Conservation (phyloP, 1,140 invertebrate species). For the Scaptomyza pallida region DNA sequence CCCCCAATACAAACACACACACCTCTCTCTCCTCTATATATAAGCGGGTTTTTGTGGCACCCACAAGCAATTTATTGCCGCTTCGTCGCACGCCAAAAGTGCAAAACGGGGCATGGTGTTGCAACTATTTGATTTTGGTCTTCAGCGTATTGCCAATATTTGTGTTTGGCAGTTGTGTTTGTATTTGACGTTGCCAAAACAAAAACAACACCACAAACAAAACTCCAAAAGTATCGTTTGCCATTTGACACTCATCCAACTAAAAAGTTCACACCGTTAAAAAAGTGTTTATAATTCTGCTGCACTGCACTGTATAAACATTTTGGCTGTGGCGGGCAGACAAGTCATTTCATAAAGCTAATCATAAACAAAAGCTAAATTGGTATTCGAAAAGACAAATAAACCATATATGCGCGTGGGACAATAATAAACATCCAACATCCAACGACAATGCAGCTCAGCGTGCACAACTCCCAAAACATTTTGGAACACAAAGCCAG, state of each 20-base stretch:
- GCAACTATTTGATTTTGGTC: conserved; percentile 74
- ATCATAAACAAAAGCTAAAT: conserved; percentile 64
- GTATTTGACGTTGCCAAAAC: conserved; percentile 55
- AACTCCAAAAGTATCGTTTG: conserved; percentile 69
- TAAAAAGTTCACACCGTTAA: conserved; percentile 56
- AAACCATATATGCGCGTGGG: conserved; percentile 39
- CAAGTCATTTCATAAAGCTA: conserved; percentile 20
- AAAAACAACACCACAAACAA: conserved; percentile 11
- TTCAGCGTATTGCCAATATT: conserved; percentile 78
- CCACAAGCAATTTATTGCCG: conserved; percentile 71
- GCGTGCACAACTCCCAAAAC: conserved; percentile 5
- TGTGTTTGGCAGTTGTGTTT: conserved; percentile 57
- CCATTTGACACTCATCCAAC: conserved; percentile 45
- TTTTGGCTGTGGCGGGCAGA: conserved; percentile 20
- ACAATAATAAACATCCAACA: conserved; percentile 52
- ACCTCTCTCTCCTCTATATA: not conserved
- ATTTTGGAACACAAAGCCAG: not conserved
- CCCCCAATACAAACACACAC: not conserved
- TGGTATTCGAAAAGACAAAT: conserved; percentile 58
- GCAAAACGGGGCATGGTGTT: conserved; percentile 18
- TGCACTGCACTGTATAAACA: conserved; percentile 48
- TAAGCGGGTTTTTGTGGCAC: not conserved
- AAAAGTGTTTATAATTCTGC: conserved; percentile 37
- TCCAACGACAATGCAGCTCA: conserved; percentile 12
- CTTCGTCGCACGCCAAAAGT: conserved; percentile 70